Base-by-base conservation (phyloP, 1,140 invertebrate species). In the Sycobia sp. region DNA sequence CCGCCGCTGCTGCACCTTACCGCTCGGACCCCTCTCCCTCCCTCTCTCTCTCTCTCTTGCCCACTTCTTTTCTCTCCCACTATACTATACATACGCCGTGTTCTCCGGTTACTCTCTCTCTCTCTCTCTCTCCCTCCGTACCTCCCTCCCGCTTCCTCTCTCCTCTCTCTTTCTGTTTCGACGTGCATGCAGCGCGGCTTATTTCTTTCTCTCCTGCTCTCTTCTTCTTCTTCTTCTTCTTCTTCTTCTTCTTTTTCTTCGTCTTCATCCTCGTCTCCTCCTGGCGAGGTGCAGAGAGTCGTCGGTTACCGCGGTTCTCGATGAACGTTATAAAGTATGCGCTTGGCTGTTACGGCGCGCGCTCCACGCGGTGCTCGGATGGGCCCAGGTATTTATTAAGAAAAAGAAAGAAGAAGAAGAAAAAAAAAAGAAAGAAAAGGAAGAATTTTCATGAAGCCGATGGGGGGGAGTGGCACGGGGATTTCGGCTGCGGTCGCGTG, bases 1-100 rank as follows among this genome's bases (percentile, higher is more conserved):
- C 25, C 46, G 59, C 58, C 50, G 25, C 29, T 18, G 44, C 62
- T 61, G 53, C 51, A 49, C 53, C 44, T 61, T 68, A 63, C 65
- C 62, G 38, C 18, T 51, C 46, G 18, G 50, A 7, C 13, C 39
- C n/a, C 51, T 14, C 39, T 10, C 39, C 58, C 49, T 20, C 25
- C 8, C 60, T 36, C 25, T n/a, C n/a, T n/a, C n/a, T n/a, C 50
- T 44, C 51, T 53, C n/a, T 34, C 14, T 60, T 13, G 16, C 53
- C 62, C 61, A 65, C 43, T 53, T 38, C 14, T 23, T 69, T 64
- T 57, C 61, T 58, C 67, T 44, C 59, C 13, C 29, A 29, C 62
- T 50, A 36, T n/a, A n/a, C n/a, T n/a, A n/a, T n/a, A 51, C 60
- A 58, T 20, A 65, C 51, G 60, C 53, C 63, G 51, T 66, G 67